Evolutionary conservation across 2,888 invertebrate species (phyloP).

Genomic region (Nemotelus nigrinus): DNA sequence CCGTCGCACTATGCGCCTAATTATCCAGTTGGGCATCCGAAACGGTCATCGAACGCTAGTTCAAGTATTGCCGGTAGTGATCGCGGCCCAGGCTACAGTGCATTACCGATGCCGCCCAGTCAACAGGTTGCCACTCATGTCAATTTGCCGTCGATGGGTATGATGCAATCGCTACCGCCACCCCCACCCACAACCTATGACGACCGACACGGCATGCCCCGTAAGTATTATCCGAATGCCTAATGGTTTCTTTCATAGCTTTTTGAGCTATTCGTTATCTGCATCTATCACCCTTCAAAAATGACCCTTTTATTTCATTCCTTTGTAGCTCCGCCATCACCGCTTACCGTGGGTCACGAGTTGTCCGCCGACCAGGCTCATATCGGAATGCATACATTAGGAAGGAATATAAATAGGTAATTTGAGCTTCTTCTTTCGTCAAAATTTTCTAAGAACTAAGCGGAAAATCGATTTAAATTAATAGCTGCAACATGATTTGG

Average conservation of each 20-base stretch:
- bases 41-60: slow-evolving; percentile 66
- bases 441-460: neutral
- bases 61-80: slow-evolving; percentile 64
- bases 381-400: slow-evolving; percentile 68
- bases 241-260: slow-evolving; percentile 66
- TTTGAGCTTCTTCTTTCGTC: slow-evolving; percentile 13
- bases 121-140: slow-evolving; percentile 67
- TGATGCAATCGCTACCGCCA: slow-evolving; percentile 87
- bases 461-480: slow-evolving; percentile 34
- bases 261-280: slow-evolving; percentile 57
- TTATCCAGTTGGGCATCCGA: slow-evolving; percentile 85
- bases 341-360: slow-evolving; percentile 75
- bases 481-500: neutral
- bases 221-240: slow-evolving; percentile 68
- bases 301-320: slow-evolving; percentile 15
- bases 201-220: slow-evolving; percentile 80
- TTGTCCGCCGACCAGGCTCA: slow-evolving; percentile 64
- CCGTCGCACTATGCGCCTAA: slow-evolving; percentile 98
- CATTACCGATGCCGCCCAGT: slow-evolving; percentile 75
- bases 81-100: slow-evolving; percentile 85
- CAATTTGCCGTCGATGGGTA: slow-evolving; percentile 74
- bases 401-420: slow-evolving; percentile 64
- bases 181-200: slow-evolving; percentile 73
- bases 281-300: neutral
- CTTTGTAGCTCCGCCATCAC: slow-evolving; percentile 82